Conservation (phyloP, 2,113 vertebrate genomes). For the Tachuris rubrigastra region DNA sequence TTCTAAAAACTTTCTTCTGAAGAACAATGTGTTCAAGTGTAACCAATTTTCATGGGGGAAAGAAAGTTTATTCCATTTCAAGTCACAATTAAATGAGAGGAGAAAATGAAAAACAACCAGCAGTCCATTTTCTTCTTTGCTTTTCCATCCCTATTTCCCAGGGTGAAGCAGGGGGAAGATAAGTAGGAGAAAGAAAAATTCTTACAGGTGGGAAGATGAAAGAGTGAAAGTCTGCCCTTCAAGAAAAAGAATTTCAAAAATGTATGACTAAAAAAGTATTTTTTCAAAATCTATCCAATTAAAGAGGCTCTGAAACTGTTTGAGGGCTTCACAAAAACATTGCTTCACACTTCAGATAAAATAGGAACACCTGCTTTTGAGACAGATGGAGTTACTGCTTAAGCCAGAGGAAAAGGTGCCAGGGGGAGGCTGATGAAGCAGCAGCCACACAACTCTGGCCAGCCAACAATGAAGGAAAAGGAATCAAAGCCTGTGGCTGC, state of each 20-base stretch:
- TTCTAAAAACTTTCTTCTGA: background rate
- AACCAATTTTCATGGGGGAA: background rate
- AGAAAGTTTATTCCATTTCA: background rate
- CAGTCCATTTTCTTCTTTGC: background rate
- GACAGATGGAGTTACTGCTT: background rate
- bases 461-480: rapidly evolving
- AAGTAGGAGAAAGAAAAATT: background rate
- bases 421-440: background rate
- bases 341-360: background rate
- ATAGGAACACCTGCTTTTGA: background rate
- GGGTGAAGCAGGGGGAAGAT: background rate
- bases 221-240: background rate
- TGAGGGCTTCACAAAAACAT: background rate
- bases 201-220: background rate
- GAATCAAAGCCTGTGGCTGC: background rate
- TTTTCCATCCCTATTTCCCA: background rate
- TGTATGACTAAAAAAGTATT: background rate
- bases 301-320: background rate
- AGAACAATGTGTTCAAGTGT: background rate
- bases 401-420: background rate
- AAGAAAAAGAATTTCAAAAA: background rate
- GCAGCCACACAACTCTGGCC: background rate
- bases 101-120: background rate
- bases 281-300: background rate
- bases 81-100: background rate